phyloP scores from a whole-genome alignment of 2,797 vertebrate genomes.

The Phataginus tricuspis region DNA sequence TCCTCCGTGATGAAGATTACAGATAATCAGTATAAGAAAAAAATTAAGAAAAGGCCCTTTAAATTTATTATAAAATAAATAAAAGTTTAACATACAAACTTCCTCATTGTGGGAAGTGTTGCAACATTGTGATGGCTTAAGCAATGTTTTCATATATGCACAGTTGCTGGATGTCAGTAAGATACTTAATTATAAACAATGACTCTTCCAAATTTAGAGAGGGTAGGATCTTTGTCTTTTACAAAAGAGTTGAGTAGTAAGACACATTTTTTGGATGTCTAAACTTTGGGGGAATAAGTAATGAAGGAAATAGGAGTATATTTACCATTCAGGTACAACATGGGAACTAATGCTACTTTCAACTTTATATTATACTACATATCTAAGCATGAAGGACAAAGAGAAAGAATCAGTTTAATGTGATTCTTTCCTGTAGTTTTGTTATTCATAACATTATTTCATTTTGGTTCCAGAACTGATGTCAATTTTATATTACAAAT shows the following conservation, averaged over 20 bases:
- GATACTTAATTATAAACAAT: conserved; percentile 38
- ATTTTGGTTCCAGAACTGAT: not conserved
- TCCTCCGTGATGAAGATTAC: not conserved
- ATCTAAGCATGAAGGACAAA: not conserved
- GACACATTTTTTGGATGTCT: not conserved
- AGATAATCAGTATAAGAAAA: conserved; percentile 6
- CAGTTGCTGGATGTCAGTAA: not conserved
- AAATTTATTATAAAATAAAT: conserved; percentile 29
- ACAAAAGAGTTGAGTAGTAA: not conserved
- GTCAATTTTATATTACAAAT: conserved; percentile 24
- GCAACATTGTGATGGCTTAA: not conserved
- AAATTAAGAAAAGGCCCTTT: not conserved
- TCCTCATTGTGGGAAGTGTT: not conserved
- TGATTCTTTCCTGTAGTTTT: not conserved
- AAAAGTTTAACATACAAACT: not conserved
- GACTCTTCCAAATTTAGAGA: not conserved
- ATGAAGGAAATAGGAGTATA: not conserved
- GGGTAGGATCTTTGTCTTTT: not conserved
- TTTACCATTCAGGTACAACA: not conserved
- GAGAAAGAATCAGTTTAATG: not conserved
- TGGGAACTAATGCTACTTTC: not conserved
- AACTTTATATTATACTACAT: not conserved
- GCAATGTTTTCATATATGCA: not conserved
- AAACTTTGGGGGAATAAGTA: not conserved
- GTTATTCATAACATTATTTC: not conserved